A percentile compares a stretch with the other conserved stretches of the same genome.
phyloP scores from a whole-genome alignment of 2,113 vertebrate genomes.

The Mobula hypostoma region DNA sequence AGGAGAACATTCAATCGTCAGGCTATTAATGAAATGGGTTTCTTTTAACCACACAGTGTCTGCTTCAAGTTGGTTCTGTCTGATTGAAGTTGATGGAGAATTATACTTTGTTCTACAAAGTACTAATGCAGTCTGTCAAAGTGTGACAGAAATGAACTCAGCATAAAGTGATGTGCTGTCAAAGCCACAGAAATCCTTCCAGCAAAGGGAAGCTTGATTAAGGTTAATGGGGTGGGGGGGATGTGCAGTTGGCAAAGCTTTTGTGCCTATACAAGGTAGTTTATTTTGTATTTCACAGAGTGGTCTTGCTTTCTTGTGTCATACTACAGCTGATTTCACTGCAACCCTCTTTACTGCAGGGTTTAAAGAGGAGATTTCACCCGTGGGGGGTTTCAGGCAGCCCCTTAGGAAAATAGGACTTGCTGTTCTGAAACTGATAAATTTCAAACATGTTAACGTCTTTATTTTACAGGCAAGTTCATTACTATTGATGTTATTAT shows the following conservation, averaged over 20 bases:
- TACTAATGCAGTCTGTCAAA: constrained; percentile 27
- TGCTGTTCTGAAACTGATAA: not conserved
- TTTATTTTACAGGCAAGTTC: not conserved
- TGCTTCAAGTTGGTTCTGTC: not conserved
- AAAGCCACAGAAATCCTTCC: not conserved
- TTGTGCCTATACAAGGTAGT: not conserved
- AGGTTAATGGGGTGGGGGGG: not conserved
- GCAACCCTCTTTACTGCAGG: not conserved
- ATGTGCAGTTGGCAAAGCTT: not conserved
- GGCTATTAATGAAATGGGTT: not conserved
- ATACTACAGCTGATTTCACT: not conserved
- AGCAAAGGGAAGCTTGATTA: not conserved
- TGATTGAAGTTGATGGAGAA: constrained; percentile 21
- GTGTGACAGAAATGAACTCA: constrained; percentile 6
- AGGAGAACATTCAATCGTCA: not conserved
- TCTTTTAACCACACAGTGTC: not conserved
- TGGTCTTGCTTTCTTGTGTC: not conserved
- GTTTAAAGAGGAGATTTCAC: not conserved
- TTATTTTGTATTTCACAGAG: not conserved
- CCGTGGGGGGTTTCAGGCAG: not conserved
- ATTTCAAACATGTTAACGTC: not conserved
- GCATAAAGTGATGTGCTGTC: not conserved
- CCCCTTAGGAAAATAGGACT: not conserved
- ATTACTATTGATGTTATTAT: too few relatives aligned
- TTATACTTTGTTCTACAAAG: not conserved